Base-by-base conservation (phyloP, 1,140 invertebrate genomes). In the Holcopasites calliopsidis region DNA sequence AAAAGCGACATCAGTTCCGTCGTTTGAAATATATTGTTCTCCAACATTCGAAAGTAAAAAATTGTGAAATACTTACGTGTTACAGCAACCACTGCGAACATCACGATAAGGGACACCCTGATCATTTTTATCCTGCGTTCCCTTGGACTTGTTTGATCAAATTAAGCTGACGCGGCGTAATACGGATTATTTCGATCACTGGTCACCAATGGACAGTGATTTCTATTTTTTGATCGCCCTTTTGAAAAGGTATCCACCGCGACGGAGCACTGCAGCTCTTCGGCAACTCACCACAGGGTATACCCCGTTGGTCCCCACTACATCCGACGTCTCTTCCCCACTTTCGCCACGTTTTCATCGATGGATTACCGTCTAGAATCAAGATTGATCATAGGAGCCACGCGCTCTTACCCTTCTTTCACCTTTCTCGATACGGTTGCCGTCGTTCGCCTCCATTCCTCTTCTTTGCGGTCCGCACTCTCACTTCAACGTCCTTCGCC, bases 271-370 rank as follows among this genome's bases (percentile, higher is more conserved):
- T 90, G 88, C 84, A 86, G 79, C 77, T 60, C 73, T 49, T 80
- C 79, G 68, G 69, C 78, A 77, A 78, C 79, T 85, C 76, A 69
- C 75, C 82, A 84, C 82, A 40, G 66, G 80, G 87, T 90, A 91
- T 90, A 91, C 88, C 85, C 85, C 74, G 54, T 52, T 78, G 31
- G 85, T 85, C 88, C 90, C 90, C 90, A 87, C 88, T 88, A 76
- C 65, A 64, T 71, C 55, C 70, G 42, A 52, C 31, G 7, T 18
- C 44, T 85, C 84, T 90, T 90, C 89, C 91, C 89, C 89, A 90
- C 90, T 90, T 89, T 90, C 88, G 84, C 84, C 77, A 60, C 73
- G 60, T 77, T 87, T 86, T 85, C 84, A 86, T 87, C 84, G 82
- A 80, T 73, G 69, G 61, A 79, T 76, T 75, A 70, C 76, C 74